Evolutionary conservation across 2,113 vertebrate genomes (phyloP), one percentile per base, ranked within the genome.

Genomic region (Pelodiscus sinensis): DNA sequence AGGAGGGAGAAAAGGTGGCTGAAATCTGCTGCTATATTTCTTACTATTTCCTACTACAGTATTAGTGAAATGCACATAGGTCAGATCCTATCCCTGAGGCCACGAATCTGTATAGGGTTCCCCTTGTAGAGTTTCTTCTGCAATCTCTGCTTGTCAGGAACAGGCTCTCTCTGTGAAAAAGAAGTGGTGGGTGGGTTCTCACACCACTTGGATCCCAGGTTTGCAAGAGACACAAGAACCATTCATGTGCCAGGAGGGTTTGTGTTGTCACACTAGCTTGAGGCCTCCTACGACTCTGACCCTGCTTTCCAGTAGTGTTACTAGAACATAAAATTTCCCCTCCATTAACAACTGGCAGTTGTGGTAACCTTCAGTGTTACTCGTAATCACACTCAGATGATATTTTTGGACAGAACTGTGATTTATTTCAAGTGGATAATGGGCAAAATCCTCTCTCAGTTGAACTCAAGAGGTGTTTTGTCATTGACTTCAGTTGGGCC

Each of bases 261-360:
- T 71, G 16, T n/a, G 31, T 15, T 31, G n/a, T 68, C 16, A 68
- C 62, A 18, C 8, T n/a, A 31, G 31, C 8, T 68, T 68, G 62
- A n/a, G 62, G 16, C 62, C 62, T n/a, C 31, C 31, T 71, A 9
- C 31, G 31, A 4, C 31, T 68, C 31, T 71, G 65, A 71, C 10
- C 65, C 65, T 35, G 31, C 8, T 35, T 35, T 71, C 65, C 21
- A 6, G 31, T 31, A 71, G 62, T 8, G 4, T 68, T n/a, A 15
- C 62, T 68, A 31, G 3, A 68, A n/a, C 31, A n/a, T 31, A 38
- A 0, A 0, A 29, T 27, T 90, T 57, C 9, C 6, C 14, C 6
- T 78, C 73, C 27, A 29, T 3, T 75, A 87, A n/a, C 4, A 2
- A 6, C 18, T 60, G 52, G 6, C 35, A 81, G 29, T 15, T 78